These are phyloP conservation scores for Stenodema calcarata DNA, from an alignment of 2,888 invertebrate species.

Conservation along the genomic window DNA sequence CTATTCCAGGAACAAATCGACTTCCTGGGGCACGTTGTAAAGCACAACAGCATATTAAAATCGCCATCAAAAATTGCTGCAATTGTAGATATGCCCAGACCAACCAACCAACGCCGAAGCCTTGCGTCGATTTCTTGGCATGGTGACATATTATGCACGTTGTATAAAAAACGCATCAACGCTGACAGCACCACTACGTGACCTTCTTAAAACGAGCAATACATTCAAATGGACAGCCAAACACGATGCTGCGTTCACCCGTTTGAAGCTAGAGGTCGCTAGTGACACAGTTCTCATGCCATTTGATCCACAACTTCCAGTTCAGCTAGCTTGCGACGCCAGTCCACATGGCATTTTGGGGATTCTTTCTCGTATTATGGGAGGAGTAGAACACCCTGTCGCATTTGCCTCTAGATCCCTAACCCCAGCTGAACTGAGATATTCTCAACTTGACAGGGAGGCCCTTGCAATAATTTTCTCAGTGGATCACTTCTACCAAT, in stretches of 20 bases:
- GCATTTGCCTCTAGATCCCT: constrained; percentile 2
- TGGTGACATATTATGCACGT: constrained; percentile 53
- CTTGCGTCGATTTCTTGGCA: constrained; percentile 52
- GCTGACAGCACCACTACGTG: constrained; percentile 51
- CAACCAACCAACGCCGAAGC: constrained; percentile 43
- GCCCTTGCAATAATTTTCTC: constrained; percentile 23
- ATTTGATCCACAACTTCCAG: constrained; percentile 55
- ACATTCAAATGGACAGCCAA: constrained; percentile 51
- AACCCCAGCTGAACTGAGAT: not conserved
- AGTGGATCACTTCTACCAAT: not conserved
- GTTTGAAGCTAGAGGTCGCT: constrained; percentile 55
- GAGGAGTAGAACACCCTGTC: constrained; percentile 1
- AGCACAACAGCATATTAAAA: constrained; percentile 30
- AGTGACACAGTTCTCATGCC: constrained; percentile 54
- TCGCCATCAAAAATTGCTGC: constrained; percentile 45
- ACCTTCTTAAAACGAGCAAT: constrained; percentile 49
- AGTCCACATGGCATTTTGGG: constrained; percentile 48
- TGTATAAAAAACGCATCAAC: constrained; percentile 54
- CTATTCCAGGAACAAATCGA: constrained; percentile 28
- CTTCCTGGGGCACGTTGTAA: constrained; percentile 47
- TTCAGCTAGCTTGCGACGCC: constrained; percentile 53
- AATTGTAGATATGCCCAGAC: constrained; percentile 39
- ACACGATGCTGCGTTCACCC: constrained; percentile 54
- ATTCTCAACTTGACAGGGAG: constrained; percentile 20
- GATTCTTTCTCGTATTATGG: not conserved